These are phyloP conservation scores for Rallus crepitans DNA, from an alignment of 2,797 vertebrate species.

Conservation along the genomic window DNA sequence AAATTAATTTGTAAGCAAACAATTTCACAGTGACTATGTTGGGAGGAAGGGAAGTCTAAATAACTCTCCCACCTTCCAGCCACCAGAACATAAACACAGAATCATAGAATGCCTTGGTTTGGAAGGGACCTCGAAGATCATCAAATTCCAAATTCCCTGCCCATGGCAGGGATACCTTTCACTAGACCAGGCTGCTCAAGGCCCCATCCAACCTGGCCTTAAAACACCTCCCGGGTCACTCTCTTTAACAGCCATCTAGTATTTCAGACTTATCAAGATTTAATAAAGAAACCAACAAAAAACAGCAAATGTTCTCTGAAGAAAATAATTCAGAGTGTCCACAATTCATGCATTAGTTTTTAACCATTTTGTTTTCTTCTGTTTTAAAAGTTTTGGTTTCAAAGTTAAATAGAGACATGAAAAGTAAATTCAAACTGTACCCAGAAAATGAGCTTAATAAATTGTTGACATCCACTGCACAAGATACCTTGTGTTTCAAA, in stretches of 20 bases:
- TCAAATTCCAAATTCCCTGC: no score
- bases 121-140: no score
- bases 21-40: not conserved
- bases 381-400: not conserved
- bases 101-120: not conserved
- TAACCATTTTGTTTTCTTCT: not conserved
- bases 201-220: no score
- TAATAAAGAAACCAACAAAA: not conserved
- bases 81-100: fast-evolving
- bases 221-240: no score
- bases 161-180: no score
- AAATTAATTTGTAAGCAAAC: not conserved
- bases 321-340: not conserved
- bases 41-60: not conserved
- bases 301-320: not conserved
- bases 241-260: not conserved
- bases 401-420: not conserved
- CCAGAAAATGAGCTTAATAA: not conserved
- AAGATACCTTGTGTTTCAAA: not conserved
- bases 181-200: no score
- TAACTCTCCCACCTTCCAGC: not conserved
- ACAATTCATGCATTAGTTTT: not conserved
- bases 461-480: not conserved
- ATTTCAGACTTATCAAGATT: not conserved
- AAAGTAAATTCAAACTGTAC: not conserved